Conservation (phyloP, 2,113 vertebrate species). For the Laticauda laticaudata region DNA sequence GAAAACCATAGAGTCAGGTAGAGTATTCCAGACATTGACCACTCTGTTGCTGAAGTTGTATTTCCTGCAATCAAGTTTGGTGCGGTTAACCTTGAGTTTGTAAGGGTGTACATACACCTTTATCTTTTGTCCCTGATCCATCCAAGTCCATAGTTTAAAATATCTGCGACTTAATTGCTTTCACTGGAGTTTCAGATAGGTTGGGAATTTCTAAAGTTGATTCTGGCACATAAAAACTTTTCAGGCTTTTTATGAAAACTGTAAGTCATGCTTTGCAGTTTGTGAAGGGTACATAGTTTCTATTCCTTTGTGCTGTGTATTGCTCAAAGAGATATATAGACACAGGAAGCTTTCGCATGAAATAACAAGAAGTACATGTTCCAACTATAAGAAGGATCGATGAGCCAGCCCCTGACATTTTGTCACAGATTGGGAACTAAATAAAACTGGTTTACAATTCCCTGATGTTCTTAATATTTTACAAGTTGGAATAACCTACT, state of each 20-base stretch:
- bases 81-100: too few species aligned
- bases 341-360: conserved; percentile 53
- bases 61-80: too few species aligned
- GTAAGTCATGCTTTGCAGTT: conserved; percentile 68
- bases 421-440: conserved; percentile 32
- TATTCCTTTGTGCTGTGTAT: conserved; percentile 67
- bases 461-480: conserved; percentile 55
- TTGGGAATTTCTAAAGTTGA: conserved; percentile 76
- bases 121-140: background rate
- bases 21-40: too few species aligned
- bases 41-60: too few species aligned
- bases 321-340: conserved; percentile 58
- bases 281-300: conserved; percentile 66
- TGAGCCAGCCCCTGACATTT: conserved; percentile 10
- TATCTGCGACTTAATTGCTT: conserved; percentile 51
- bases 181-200: conserved; percentile 62
- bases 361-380: conserved; percentile 52
- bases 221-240: conserved; percentile 77
- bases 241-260: conserved; percentile 73
- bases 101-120: background rate
- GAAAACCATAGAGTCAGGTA: too few species aligned
- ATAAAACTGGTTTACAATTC: conserved; percentile 53
- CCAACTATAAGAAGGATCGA: conserved; percentile 36
- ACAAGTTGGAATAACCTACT: conserved; percentile 60
- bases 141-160: conserved; percentile 64